Evolutionary conservation across 2,888 invertebrate species (phyloP).

Genomic region (Noctua janthina): DNA sequence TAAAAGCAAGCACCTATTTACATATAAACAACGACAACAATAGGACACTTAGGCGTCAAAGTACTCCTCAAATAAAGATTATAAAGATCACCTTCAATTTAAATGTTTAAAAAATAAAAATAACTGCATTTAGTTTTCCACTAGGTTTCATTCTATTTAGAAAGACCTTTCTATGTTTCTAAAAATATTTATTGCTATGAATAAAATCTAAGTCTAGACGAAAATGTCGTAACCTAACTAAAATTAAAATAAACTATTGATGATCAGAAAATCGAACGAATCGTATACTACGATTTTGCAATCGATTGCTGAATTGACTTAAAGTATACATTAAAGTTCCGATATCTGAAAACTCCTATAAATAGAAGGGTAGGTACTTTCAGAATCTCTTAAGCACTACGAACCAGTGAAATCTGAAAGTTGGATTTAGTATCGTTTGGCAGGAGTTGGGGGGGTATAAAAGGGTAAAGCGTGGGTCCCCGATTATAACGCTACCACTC

Average conservation of each 20-base stretch:
- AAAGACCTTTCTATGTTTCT: background rate
- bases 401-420: background rate
- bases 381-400: background rate
- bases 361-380: no score
- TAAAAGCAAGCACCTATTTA: no score
- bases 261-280: background rate
- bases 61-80: no score
- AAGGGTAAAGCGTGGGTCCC: no score
- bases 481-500: no score
- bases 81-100: background rate
- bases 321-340: background rate
- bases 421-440: no score
- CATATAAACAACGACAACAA: no score
- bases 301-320: no score
- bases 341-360: background rate
- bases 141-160: background rate
- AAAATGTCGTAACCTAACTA: background rate
- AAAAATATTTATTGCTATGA: background rate
- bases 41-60: no score
- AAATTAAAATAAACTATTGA: background rate
- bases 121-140: background rate
- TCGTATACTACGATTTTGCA: background rate
- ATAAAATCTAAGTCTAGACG: background rate
- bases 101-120: background rate
- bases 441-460: no score